Base-by-base conservation (phyloP, 2,888 invertebrate species). In the Oscheius onirici region DNA sequence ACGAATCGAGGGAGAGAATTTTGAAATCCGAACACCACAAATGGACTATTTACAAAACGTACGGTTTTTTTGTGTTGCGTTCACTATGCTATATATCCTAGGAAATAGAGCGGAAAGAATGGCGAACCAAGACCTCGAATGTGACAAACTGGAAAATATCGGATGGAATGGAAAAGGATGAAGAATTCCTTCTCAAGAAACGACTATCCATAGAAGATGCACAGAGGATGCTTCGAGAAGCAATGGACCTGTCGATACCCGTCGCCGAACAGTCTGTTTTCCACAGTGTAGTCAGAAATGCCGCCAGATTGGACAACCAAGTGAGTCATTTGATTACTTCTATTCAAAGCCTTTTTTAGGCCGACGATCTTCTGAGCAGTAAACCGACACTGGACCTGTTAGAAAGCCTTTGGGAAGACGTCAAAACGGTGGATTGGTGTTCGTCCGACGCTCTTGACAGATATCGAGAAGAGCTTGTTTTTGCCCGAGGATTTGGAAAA, bases 131-230 rank as follows among this genome's bases (percentile, higher is more conserved):
- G 22, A 67, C 43, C 2, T 13, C 13, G 1, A 15, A 58, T 3
- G 20, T 72, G 3, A 8, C 57, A 13, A 34, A 11, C 1, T 72
- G 60, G 52, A 20, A 15, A 3, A 28, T 41, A 17, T 17, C n/a
- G 28, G 52, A 40, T 6, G 52, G 34, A 8, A 72, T 72, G 72
- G 67, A 72, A 43, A 58, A 67, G 10, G 72, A 72, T 5, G 58
- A 49, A 6, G 51, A 58, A 17, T 67, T 72, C 52, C 15, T 44
- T 34, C 26, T 28, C 3, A 22, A 34, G 5, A 3, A 43, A 8
- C 26, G 72, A n/a, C 40, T 41, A 22, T n/a, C 28, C 15, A 34
- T 54, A 6, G 58, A 49, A 3, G 13, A 11, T 20, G 58, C 67
- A n/a, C 58, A 52, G 40, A 71, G 54, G 55, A 63, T 20, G 63